Base-by-base conservation (phyloP, 2,797 vertebrate genomes). In the Thunnus albacares region DNA sequence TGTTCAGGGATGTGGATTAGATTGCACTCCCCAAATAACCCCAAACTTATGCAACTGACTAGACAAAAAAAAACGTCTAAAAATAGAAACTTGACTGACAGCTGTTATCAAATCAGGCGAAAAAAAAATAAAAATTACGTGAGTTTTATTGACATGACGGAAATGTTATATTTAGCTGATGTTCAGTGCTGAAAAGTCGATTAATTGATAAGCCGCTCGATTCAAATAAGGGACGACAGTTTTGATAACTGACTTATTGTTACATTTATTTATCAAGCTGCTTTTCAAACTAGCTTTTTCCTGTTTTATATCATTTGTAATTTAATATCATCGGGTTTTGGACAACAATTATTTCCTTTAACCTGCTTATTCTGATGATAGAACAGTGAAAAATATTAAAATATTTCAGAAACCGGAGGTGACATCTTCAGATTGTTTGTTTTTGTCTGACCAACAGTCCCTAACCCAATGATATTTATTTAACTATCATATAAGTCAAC, bases 31-130 rank as follows among this genome's bases (percentile, higher is more conserved):
- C 52, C 6, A 12, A 76, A 82, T 79, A 67, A 85, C 72, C 49
- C 47, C 57, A 3, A 82, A 78, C 4, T 85, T 81, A 89, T 55
- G 80, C 81, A 89, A 88, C 77, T 30, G 53, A 26, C 67, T 5
- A 61, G 73, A 88, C 56, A 28, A 57, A 18, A 47, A 47, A 47
- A 81, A 72, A 61, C 0, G 58, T 55, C 73, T 69, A 74, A 61
- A 87, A 81, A 88, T 84, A 89, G 77, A 74, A 51, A 66, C 22
- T 15, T 30, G 0, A 45, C 5, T 4, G 68, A 57, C 80, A 75
- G 77, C 61, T 71, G 79, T 35, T 79, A 76, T 52, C 45, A 80
- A 0, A 0, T 14, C 2, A 20, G 8, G 24, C 0, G 0, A 7
- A 33, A n/a, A 14, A 3, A 2, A 2, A 24, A 24, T 24, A 24